Percentiles rank a stretch among this genome's conserved stretches.
Evolutionary conservation across 2,888 invertebrate species (phyloP).

Genomic region (Tinea semifulvella): DNA sequence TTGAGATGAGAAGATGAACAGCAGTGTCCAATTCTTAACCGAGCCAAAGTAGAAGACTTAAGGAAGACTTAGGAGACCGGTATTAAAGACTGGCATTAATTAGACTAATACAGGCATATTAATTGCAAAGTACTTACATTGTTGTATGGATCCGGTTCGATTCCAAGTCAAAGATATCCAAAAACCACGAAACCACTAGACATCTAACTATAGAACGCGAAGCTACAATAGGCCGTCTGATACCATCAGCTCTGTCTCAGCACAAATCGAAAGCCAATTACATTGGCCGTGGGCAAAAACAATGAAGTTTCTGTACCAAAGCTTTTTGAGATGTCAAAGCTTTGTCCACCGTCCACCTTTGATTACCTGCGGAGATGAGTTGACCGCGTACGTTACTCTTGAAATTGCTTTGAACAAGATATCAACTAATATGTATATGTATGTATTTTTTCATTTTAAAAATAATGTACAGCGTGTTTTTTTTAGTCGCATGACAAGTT

Average conservation of each 20-base stretch:
- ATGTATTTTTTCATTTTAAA: neutral
- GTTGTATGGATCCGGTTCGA: too few species aligned
- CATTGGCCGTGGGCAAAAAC: conserved; percentile 41
- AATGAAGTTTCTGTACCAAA: conserved; percentile 24
- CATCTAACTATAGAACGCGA: conserved; percentile 1
- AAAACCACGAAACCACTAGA: neutral
- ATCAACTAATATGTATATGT: too few species aligned
- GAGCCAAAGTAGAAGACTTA: too few species aligned
- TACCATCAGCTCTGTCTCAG: conserved; percentile 22
- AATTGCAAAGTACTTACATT: too few species aligned
- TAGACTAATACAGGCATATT: too few species aligned
- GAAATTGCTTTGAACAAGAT: neutral
- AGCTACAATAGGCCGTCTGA: neutral
- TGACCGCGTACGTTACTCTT: neutral
- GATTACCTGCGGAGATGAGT: conserved; percentile 35
- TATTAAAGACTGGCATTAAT: too few species aligned
- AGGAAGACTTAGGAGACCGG: too few species aligned
- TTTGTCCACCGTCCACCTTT: conserved; percentile 52
- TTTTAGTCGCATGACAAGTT: too few species aligned
- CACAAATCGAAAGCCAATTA: conserved; percentile 60
- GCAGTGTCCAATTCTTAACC: too few species aligned
- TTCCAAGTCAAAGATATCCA: neutral
- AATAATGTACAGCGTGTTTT: too few species aligned
- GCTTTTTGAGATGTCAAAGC: conserved; percentile 27
- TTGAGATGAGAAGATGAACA: too few species aligned